A percentile compares a stretch with the other conserved stretches of the same genome.
Evolutionary conservation across 2,888 invertebrate species (phyloP).

Genomic region (Perizoma affinitatum): DNA sequence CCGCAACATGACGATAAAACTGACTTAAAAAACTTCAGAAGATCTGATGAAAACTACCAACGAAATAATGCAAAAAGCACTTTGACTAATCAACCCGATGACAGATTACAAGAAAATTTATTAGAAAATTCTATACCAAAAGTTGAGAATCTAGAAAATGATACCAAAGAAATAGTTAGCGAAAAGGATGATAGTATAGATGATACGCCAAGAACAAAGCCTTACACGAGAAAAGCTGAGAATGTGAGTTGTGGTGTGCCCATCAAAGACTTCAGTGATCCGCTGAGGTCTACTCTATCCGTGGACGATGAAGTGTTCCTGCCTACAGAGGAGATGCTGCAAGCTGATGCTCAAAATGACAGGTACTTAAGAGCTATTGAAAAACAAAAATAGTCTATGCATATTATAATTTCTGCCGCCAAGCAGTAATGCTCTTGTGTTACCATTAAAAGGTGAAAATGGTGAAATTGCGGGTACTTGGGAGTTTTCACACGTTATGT

Average conservation of each 20-base stretch:
- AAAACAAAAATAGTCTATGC: no score
- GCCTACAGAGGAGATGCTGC: slow-evolving; percentile 69
- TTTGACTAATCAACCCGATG: neutral
- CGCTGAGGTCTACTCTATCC: slow-evolving; percentile 85
- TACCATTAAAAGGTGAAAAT: no score
- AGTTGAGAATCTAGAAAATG: slow-evolving; percentile 36
- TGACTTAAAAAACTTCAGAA: neutral
- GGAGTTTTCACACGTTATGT: no score
- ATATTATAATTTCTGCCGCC: no score
- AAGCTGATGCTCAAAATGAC: slow-evolving; percentile 70
- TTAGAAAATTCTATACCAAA: slow-evolving; percentile 4
- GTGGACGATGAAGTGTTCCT: slow-evolving; percentile 77
- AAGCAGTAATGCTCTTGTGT: no score
- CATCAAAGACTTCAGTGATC: slow-evolving; percentile 93
- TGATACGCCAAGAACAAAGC: slow-evolving; percentile 57
- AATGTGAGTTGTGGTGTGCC: slow-evolving; percentile 78
- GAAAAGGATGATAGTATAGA: slow-evolving; percentile 35
- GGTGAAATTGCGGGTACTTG: no score
- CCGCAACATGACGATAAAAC: neutral
- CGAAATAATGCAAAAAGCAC: neutral
- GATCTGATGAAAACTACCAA: slow-evolving; percentile 10
- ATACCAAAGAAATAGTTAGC: slow-evolving; percentile 28
- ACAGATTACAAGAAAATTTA: neutral
- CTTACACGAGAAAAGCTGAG: slow-evolving; percentile 62
- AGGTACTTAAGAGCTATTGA: slow-evolving; percentile 52